Evolutionary conservation across 2,113 vertebrate genomes (phyloP), one percentile per base, ranked within the genome.

Genomic region (Amblyopsis rosae): DNA sequence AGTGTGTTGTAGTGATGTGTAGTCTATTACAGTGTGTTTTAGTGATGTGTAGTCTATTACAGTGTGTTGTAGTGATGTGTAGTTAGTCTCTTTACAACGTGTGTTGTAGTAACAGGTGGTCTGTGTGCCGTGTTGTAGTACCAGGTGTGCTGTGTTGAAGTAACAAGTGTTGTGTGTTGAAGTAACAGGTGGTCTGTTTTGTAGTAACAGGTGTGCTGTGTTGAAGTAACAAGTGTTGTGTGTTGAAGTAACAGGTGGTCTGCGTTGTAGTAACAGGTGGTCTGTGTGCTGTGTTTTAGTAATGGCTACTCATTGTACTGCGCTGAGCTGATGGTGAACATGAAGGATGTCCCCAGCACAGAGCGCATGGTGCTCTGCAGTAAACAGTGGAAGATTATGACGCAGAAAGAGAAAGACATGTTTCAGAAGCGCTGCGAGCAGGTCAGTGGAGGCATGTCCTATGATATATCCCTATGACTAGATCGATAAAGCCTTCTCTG

Each of bases 351-450:
- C 3, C 93, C 92, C 0, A 92, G 92, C 77, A 94, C 93, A 0
- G 93, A 94, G 88, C 86, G 93, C 9, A 94, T 94, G 93, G 92
- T 93, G 0, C 84, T 93, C n/a, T 94, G 93, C 86, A 93, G 93
- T 49, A 93, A 93, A 59, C 91, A 92, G 81, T 94, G 93, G 93
- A 94, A 93, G 65, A 77, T 93, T 80, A 93, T 93, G 92, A 93
- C 90, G 0, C 92, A 93, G 76, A 93, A 92, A 17, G 93, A 94
- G 80, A 94, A 94, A 80, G 93, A 94, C 87, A 91, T 90, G 89
- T 93, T 92, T 61, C 93, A 94, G 88, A 93, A 92, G 50, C 90
- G 92, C 76, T 94, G 93, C 8, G 93, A 94, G 81, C 93, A 93
- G 93, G 93, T 94, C 0, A 35, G 87, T 19, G 16, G 0, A 17